Base-by-base conservation (phyloP, 2,797 vertebrate species). In the Lutjanus campechanus region DNA sequence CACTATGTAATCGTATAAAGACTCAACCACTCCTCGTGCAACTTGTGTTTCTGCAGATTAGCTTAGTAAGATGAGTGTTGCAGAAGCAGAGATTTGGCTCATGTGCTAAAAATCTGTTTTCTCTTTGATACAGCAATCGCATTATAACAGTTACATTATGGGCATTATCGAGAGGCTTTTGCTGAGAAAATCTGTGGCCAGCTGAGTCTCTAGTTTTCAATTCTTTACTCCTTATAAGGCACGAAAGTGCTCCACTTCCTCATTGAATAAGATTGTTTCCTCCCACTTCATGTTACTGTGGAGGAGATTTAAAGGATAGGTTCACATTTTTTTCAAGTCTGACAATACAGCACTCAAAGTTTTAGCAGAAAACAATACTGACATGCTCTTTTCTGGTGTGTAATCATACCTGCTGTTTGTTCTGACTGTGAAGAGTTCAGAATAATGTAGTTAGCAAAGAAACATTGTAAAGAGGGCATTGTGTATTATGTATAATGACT, bases 141-240 rank as follows among this genome's bases (percentile, higher is more conserved):
- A 29, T 29, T 3, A 8, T 41, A 36, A 12, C 17, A 4, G n/a
- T 19, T 54, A 1, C 1, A 11, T 19, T 22, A 16, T 19, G 19
- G 7, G 5, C 44, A 0, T 2, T 22, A 0, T 8, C 8, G 7
- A 58, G 29, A 15, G 1, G 46, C 1, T 64, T 67, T 43, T 56
- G 47, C 7, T 36, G 16, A 59, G 64, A 11, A 40, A 53, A 36
- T 46, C 11, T 16, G 66, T 0, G 59, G 41, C 8, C 40, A 54
- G 69, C 50, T 68, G 43, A 47, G 51, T 11, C 11, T 44, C 5
- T 10, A 3, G 22, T 44, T 44, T 64, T 58, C 22, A 19, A 62
- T 54, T 44, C 25, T 15, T 0, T 8, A 53, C 36, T 40, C 90
- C 89, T 83, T 90, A 89, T 88, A 91, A 49, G 89, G 92, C 51